These are phyloP conservation scores for Tortrix viridana DNA, from an alignment of 2,888 invertebrate genomes.

Conservation along the genomic window DNA sequence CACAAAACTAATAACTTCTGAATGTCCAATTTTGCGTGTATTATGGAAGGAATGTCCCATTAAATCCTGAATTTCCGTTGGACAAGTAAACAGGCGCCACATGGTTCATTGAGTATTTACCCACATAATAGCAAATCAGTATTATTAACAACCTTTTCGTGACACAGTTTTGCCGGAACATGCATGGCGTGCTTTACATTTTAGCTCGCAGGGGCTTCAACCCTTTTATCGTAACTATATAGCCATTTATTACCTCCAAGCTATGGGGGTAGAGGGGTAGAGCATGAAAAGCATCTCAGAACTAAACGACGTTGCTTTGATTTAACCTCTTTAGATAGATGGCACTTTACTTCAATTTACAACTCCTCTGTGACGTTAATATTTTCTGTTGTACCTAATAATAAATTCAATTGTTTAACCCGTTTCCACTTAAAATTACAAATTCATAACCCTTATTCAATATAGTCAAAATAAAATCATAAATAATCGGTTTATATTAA, in stretches of 20 bases:
- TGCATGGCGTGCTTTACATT: slow-evolving; percentile 20
- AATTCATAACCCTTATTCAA: too few species aligned
- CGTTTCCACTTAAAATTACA: too few species aligned
- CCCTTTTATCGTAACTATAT: slow-evolving; percentile 25
- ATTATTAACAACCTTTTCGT: slow-evolving; percentile 17
- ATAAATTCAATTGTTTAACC: too few species aligned
- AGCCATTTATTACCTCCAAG: slow-evolving; percentile 21
- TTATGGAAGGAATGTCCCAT: slow-evolving; percentile 6
- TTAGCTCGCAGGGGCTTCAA: slow-evolving; percentile 25
- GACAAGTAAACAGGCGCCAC: slow-evolving; percentile 16
- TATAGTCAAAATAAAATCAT: too few species aligned
- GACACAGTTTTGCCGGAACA: slow-evolving; percentile 15
- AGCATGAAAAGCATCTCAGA: slow-evolving; percentile 13
- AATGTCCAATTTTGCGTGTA: slow-evolving; percentile 4
- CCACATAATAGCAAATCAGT: slow-evolving; percentile 26
- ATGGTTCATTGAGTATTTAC: slow-evolving; percentile 16
- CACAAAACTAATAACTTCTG: background rate
- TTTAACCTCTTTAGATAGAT: background rate
- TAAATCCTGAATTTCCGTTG: background rate
- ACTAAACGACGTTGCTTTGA: background rate
- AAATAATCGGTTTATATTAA: too few species aligned
- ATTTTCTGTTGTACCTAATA: too few species aligned
- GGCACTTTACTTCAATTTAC: too few species aligned
- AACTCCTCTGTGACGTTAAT: too few species aligned
- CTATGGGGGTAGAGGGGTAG: slow-evolving; percentile 19